Evolutionary conservation across 2,797 vertebrate species (phyloP).

Genomic region (Vespertilio murinus): DNA sequence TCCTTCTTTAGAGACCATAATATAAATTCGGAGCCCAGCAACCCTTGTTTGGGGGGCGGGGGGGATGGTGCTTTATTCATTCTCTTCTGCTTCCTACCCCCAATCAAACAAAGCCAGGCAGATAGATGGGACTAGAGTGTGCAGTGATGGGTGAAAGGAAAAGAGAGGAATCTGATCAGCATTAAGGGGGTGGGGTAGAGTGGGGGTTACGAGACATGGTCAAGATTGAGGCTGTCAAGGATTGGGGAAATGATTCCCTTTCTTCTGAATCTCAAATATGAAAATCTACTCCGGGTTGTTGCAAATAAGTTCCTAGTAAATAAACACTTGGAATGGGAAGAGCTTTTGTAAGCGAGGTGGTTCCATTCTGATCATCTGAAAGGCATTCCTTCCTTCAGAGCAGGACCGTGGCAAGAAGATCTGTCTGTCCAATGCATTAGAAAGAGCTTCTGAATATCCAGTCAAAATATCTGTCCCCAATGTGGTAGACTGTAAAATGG

Average conservation of each 20-base stretch:
- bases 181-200: neutral
- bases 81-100: neutral
- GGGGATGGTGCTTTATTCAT: neutral
- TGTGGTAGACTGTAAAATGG: neutral
- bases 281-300: neutral
- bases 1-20: neutral
- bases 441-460: neutral
- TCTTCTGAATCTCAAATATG: neutral
- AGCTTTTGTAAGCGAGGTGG: neutral
- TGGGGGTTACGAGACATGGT: no score
- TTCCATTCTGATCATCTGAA: neutral
- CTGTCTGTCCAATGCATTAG: neutral
- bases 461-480: neutral
- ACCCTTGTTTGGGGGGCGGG: neutral
- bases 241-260: neutral
- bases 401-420: neutral
- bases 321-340: neutral
- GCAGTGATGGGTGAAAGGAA: neutral
- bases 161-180: neutral
- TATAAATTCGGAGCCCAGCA: neutral
- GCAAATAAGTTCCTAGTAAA: slow-evolving; percentile 17
- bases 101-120: neutral
- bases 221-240: neutral
- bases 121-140: neutral
- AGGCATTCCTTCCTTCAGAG: neutral